Percentiles rank a stretch among this genome's conserved stretches.
phyloP scores from a whole-genome alignment of 2,113 vertebrate species.

The Atherinomorus stipes region DNA sequence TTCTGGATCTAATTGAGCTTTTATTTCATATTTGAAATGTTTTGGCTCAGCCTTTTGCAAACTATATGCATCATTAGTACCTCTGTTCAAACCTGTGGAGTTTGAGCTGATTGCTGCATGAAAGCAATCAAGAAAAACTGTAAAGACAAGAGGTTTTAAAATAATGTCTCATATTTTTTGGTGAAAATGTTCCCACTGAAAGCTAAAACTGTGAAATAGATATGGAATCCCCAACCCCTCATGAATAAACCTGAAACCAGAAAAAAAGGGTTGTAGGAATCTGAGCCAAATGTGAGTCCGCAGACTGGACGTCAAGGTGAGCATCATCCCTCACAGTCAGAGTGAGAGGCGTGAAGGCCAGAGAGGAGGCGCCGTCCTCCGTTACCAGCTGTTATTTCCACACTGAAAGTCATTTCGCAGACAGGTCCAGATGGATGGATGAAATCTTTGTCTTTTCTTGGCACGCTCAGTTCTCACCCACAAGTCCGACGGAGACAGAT shows the following conservation, averaged over 20 bases:
- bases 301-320: slow-evolving; percentile 20
- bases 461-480: slow-evolving; percentile 40
- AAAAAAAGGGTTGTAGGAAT: too few species aligned
- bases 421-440: slow-evolving; percentile 69
- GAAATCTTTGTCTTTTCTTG: slow-evolving; percentile 42
- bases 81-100: too few species aligned
- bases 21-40: too few species aligned
- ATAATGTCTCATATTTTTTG: too few species aligned
- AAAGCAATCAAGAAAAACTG: slow-evolving; percentile 47
- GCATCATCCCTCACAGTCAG: slow-evolving; percentile 37
- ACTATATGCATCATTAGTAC: too few species aligned
- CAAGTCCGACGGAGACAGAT: slow-evolving; percentile 68
- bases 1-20: too few species aligned
- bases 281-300: slow-evolving; percentile 8
- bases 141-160: slow-evolving; percentile 11
- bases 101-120: too few species aligned
- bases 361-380: slow-evolving; percentile 46
- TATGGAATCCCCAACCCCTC: too few species aligned
- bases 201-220: too few species aligned
- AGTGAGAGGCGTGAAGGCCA: slow-evolving; percentile 26
- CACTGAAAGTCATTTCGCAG: slow-evolving; percentile 40
- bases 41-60: too few species aligned
- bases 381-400: slow-evolving; percentile 31
- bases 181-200: too few species aligned
- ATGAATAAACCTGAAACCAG: too few species aligned